These are phyloP conservation scores for Phocides pigmalion DNA, from an alignment of 1,140 invertebrate species.

Conservation along the genomic window DNA sequence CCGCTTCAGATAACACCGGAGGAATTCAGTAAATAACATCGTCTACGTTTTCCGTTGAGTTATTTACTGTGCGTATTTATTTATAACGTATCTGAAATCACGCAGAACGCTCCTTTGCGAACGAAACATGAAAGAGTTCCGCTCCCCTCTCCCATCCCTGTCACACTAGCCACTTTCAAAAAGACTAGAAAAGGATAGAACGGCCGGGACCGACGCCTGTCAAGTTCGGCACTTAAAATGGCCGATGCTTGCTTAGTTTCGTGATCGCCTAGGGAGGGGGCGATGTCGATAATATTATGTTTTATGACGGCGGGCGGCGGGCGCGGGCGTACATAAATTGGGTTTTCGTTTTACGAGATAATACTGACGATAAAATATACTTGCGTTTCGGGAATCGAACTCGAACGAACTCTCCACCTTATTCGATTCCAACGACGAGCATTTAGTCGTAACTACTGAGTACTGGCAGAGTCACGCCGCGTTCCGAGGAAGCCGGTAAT, in stretches of 20 bases:
- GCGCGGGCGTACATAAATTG: conserved; percentile 70
- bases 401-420: conserved; percentile 42
- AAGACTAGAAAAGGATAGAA: conserved; percentile 49
- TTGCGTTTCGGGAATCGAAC: conserved; percentile 64
- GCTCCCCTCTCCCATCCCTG: conserved; percentile 50
- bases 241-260: conserved; percentile 80
- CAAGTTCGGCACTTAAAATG: conserved; percentile 78
- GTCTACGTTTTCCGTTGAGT: conserved; percentile 25
- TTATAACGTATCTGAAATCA: conserved; percentile 61
- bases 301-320: conserved; percentile 69
- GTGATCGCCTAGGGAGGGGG: conserved; percentile 80
- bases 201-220: conserved; percentile 54
- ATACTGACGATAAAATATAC: conserved; percentile 72
- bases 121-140: conserved; percentile 70
- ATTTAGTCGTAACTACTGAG: conserved; percentile 29
- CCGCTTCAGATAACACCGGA: conserved; percentile 39
- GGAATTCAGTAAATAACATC: conserved; percentile 30
- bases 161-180: conserved; percentile 36
- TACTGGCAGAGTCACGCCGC: conserved; percentile 34
- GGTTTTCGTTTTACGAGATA: conserved; percentile 78
- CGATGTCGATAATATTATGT: conserved; percentile 81
- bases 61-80: conserved; percentile 53
- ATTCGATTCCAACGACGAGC: conserved; percentile 30
- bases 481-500: conserved; percentile 57
- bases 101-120: conserved; percentile 56